phyloP scores from a whole-genome alignment of 23 tunicate genomes.

The Trididemnum nubilum region DNA sequence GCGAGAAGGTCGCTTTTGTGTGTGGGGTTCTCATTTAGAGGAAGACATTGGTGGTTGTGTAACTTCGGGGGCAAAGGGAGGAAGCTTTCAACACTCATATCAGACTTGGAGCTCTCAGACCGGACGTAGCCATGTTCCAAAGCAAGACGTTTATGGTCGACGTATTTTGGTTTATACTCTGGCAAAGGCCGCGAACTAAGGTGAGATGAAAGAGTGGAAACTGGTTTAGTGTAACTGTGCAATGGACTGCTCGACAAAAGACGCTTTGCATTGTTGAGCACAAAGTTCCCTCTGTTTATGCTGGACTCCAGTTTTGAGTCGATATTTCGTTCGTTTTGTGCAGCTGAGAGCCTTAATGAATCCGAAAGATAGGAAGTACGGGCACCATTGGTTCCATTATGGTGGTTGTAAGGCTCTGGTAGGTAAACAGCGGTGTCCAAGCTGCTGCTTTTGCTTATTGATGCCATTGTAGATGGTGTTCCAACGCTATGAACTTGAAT shows the following conservation, averaged over 20 bases:
- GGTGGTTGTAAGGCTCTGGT: not conserved
- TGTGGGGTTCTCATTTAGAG: not conserved
- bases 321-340: not conserved
- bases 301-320: not conserved
- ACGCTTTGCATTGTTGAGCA: slow-evolving; percentile 24
- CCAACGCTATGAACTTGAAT: slow-evolving; percentile 23
- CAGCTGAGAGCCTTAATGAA: not conserved
- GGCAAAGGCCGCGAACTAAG: not conserved
- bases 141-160: not conserved
- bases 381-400: not conserved
- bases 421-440: slow-evolving; percentile 24
- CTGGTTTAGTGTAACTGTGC: not conserved
- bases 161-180: not conserved
- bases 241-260: slow-evolving; percentile 29
- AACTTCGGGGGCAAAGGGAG: slow-evolving; percentile 16
- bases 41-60: slow-evolving; percentile 4
- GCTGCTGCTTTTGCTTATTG: slow-evolving; percentile 7
- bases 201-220: not conserved
- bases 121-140: not conserved
- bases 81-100: slow-evolving; percentile 20
- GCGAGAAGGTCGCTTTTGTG: not conserved
- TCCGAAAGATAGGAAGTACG: not conserved
- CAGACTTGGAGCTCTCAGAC: slow-evolving; percentile 21
- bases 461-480: slow-evolving; percentile 1
- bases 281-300: not conserved